Percentiles rank a stretch among this genome's conserved stretches.
Conservation (phyloP, 2,797 vertebrate genomes). For the Artibeus lituratus region DNA sequence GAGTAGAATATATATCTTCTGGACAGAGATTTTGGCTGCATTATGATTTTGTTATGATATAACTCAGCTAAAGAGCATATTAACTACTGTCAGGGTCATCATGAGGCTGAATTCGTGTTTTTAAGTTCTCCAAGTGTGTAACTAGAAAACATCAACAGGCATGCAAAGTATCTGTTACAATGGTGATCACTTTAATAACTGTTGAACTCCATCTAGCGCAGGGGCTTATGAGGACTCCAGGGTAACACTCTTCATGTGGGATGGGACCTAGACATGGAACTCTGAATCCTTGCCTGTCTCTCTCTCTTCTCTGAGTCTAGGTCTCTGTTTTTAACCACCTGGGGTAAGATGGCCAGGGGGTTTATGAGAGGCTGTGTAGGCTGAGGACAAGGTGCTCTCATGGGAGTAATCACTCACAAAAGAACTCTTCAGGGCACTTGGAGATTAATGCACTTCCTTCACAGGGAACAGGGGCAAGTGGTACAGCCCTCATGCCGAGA, state of each 20-base stretch:
- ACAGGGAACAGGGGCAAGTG: too few relatives aligned
- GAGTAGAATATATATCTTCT: neutral
- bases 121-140: constrained; percentile 3
- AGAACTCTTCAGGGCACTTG: neutral
- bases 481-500: neutral
- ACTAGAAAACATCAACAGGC: neutral
- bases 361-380: neutral
- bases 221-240: neutral
- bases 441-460: neutral
- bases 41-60: neutral
- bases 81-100: neutral
- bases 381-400: neutral
- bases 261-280: neutral
- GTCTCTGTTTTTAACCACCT: neutral
- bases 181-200: neutral
- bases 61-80: constrained; percentile 1
- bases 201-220: neutral
- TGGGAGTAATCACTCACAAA: neutral
- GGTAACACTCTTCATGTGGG: neutral
- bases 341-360: neutral
- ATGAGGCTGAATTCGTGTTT: neutral
- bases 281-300: neutral
- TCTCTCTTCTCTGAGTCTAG: neutral
- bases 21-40: neutral
- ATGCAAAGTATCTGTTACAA: neutral